These are phyloP conservation scores for Romanogobio albipinnatus DNA, from an alignment of 2,113 vertebrate species.

Conservation along the genomic window DNA sequence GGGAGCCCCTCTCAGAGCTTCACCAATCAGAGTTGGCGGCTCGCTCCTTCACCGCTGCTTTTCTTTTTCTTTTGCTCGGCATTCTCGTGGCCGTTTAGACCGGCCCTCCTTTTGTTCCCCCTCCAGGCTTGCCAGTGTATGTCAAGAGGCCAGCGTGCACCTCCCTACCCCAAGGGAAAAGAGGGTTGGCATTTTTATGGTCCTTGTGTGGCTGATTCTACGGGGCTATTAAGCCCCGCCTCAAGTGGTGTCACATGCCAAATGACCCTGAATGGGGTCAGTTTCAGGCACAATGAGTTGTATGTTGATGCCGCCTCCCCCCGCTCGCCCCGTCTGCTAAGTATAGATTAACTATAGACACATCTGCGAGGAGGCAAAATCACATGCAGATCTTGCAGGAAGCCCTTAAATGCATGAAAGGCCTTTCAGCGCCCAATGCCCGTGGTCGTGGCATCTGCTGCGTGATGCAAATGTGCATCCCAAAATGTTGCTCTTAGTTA, in stretches of 20 bases:
- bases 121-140: constrained; percentile 58
- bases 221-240: constrained; percentile 62
- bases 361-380: constrained; percentile 59
- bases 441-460: constrained; percentile 57
- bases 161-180: constrained; percentile 59
- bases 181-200: constrained; percentile 65
- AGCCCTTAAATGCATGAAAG: constrained; percentile 54
- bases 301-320: constrained; percentile 63
- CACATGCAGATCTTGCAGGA: constrained; percentile 60
- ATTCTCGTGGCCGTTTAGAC: constrained; percentile 36
- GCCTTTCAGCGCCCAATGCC: constrained; percentile 58
- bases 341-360: constrained; percentile 65
- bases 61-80: constrained; percentile 42
- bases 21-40: constrained; percentile 47
- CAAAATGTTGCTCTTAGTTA: constrained; percentile 33
- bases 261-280: constrained; percentile 71
- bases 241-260: constrained; percentile 69
- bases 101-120: constrained; percentile 50
- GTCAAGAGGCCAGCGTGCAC: constrained; percentile 59
- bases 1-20: constrained; percentile 46
- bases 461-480: constrained; percentile 49
- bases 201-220: constrained; percentile 61
- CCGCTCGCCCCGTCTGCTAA: constrained; percentile 58
- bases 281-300: constrained; percentile 65
- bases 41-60: constrained; percentile 25